Evolutionary conservation across 2,797 vertebrate species (phyloP), one percentile per base, ranked within the genome.

Genomic region (Schizopygopsis pylzovi): DNA sequence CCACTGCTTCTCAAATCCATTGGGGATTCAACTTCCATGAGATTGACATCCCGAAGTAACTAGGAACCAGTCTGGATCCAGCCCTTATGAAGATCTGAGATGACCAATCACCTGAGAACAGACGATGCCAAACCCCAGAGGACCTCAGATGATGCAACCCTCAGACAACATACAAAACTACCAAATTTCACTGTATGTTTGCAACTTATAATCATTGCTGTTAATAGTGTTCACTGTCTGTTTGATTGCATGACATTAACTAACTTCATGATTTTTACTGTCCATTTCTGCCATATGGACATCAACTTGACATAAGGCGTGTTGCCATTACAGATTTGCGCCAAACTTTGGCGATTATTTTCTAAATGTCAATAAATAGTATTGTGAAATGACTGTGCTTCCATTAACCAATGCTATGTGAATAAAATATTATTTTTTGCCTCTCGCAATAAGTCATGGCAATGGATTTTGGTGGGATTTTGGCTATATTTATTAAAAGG

Each of bases 1-100:
- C 39, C 3, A 25, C 37, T 83, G 81, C 70, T 83, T 82, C 25
- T 73, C 39, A 73, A 63, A 73, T 13, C 10, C 59, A 25, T 25
- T 33, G 33, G 33, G 33, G 33, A 33, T 33, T 33, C 33, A 33
- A 33, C 2, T 2, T 13, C 10, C 59, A 25, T 25, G 2, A 11
- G n/a, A 61, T 5, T 61, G 56, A 10, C 56, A 61, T 61, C 56
- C 56, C 4, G 22, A 25, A 9, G 56, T 12, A 25, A 61, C 56
- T 61, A n/a, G 56, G 10, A 5, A 1, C 25, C 56, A 61, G 56
- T 61, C 56, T 61, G 56, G 10, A 61, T 59, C 56, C 56, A n/a
- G 11, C 56, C 0, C 56, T n/a, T 59, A 59, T 0, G 56, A 56
- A 56, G 54, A 22, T 59, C 56, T 22, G 56, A 59, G 56, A 59